Conservation (phyloP, 2,888 invertebrate species). For the Empis stercorea region DNA sequence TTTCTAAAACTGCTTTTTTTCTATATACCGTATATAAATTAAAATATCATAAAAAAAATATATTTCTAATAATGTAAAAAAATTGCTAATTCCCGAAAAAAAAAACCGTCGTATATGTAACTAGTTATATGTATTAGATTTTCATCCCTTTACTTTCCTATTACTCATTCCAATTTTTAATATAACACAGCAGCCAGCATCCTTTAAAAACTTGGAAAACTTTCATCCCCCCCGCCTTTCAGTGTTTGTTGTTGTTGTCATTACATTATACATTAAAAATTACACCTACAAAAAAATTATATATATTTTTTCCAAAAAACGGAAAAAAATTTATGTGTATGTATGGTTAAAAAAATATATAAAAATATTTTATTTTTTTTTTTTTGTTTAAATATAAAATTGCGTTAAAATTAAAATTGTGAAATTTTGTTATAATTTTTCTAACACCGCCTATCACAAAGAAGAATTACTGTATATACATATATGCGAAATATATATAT, state of each 20-base stretch:
- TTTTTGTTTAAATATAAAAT: neutral
- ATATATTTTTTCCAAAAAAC: neutral
- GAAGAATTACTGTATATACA: neutral
- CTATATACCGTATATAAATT: too few species aligned
- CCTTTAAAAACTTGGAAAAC: too few species aligned
- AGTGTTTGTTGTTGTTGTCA: neutral
- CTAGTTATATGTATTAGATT: too few species aligned
- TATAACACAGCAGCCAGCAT: too few species aligned
- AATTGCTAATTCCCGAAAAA: too few species aligned
- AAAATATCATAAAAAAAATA: too few species aligned
- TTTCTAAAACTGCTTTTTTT: too few species aligned
- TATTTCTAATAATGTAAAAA: too few species aligned
- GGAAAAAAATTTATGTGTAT: neutral
- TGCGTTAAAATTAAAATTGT: slow-evolving; percentile 2
- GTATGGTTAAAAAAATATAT: neutral
- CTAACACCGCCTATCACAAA: slow-evolving; percentile 2
- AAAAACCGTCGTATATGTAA: too few species aligned
- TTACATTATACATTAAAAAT: neutral
- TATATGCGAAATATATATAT: neutral
- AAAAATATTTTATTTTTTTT: too few species aligned
- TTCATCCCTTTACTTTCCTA: too few species aligned
- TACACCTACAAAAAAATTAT: neutral
- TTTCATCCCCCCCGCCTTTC: neutral
- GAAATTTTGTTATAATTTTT: neutral
- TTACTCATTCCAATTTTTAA: too few species aligned